phyloP scores from a whole-genome alignment of 2,113 vertebrate genomes.

The Meriones unguiculatus region DNA sequence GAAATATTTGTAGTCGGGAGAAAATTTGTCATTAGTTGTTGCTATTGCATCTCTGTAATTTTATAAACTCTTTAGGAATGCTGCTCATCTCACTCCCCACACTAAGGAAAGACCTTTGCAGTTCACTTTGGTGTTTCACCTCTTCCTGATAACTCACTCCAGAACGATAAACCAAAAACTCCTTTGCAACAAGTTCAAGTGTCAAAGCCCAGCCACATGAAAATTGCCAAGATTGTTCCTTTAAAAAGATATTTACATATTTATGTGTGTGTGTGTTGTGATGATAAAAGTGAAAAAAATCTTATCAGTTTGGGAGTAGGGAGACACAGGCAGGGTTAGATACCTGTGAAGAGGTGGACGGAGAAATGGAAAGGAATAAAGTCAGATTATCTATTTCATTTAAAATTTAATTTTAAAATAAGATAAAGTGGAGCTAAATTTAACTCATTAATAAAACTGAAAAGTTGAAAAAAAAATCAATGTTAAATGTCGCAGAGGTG shows the following conservation, averaged over 20 bases:
- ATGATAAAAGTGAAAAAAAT: background rate
- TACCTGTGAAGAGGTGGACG: background rate
- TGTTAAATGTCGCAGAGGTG: background rate
- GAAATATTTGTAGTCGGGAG: background rate
- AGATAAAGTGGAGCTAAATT: background rate
- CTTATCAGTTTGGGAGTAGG: no score
- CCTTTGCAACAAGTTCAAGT: background rate
- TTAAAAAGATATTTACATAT: background rate
- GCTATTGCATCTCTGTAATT: background rate
- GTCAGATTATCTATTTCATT: background rate
- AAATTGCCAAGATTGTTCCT: background rate
- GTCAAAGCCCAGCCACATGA: background rate
- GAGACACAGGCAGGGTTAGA: background rate
- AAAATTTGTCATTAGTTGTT: slow-evolving; percentile 4
- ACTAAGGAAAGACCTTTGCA: background rate
- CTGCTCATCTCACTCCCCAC: background rate
- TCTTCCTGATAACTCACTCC: background rate
- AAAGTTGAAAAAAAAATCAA: background rate
- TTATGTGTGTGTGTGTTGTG: background rate
- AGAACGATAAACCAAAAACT: background rate
- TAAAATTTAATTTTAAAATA: background rate
- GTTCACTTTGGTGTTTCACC: background rate
- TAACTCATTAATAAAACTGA: background rate
- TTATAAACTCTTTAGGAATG: background rate
- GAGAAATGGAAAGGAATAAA: background rate